These are phyloP conservation scores for Heterohyrax brucei DNA, from an alignment of 2,797 vertebrate genomes.

Conservation along the genomic window DNA sequence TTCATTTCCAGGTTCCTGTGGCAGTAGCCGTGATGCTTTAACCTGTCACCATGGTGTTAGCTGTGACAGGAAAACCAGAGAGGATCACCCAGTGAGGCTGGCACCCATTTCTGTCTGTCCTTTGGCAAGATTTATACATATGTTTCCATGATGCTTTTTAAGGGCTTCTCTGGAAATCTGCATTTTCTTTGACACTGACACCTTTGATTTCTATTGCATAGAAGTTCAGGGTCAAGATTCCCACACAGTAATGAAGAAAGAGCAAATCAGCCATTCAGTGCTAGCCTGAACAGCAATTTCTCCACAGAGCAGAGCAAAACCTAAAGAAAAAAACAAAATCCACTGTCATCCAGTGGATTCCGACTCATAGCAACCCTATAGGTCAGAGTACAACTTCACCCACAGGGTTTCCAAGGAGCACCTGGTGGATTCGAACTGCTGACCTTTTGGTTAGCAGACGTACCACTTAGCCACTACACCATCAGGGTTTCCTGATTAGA, in stretches of 20 bases:
- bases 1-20: background rate
- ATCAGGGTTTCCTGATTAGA: background rate
- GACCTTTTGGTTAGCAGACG: too few relatives aligned
- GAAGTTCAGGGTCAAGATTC: conserved; percentile 63
- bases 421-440: too few relatives aligned
- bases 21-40: accelerated
- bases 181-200: conserved; percentile 1
- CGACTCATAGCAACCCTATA: too few relatives aligned
- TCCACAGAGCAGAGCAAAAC: background rate
- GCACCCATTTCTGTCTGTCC: background rate
- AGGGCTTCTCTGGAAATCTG: background rate
- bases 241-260: background rate
- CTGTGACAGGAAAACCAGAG: background rate
- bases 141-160: background rate
- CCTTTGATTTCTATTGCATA: conserved; percentile 39
- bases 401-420: too few relatives aligned
- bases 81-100: accelerated
- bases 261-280: background rate
- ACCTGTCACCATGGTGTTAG: accelerated
- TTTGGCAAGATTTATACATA: background rate
- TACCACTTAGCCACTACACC: too few relatives aligned
- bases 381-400: too few relatives aligned
- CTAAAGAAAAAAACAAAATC: too few relatives aligned
- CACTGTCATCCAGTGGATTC: too few relatives aligned
- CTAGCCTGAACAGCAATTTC: background rate